Evolutionary conservation across 2,888 invertebrate genomes (phyloP).

Genomic region (Heliconius ismenius): DNA sequence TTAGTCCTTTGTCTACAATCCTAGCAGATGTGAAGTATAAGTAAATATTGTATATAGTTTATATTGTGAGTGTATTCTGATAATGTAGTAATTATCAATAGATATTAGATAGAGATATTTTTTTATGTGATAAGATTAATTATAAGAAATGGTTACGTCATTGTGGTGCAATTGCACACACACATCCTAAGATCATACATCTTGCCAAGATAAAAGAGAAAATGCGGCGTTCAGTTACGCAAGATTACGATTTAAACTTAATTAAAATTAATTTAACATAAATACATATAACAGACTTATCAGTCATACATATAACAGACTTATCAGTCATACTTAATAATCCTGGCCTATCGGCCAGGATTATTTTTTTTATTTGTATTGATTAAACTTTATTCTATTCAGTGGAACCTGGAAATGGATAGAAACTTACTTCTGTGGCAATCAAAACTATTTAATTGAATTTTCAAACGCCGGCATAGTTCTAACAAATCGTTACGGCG

Average conservation of each 20-base stretch:
- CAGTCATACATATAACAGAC: no score
- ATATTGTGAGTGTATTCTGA: background rate
- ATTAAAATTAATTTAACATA: no score
- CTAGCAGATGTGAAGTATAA: background rate
- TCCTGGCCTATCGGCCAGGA: no score
- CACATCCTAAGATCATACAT: background rate
- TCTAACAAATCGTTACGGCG: background rate
- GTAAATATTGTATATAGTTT: background rate
- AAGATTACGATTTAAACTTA: constrained; percentile 1
- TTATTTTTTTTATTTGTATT: no score
- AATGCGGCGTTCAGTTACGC: background rate
- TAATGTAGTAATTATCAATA: background rate
- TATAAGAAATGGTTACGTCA: background rate
- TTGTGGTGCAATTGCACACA: background rate
- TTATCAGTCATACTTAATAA: no score
- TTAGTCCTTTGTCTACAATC: background rate
- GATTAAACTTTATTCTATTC: background rate
- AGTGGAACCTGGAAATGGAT: background rate
- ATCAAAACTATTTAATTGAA: constrained; percentile 2
- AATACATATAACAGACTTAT: no score
- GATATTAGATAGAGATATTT: constrained; percentile 2
- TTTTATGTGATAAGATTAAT: constrained; percentile 8
- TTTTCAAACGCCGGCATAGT: background rate
- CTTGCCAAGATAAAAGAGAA: background rate
- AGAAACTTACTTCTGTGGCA: background rate